Evolutionary conservation across 2,113 vertebrate genomes (phyloP), one percentile per base, ranked within the genome.

Genomic region (Leptobrachium ailaonicum): DNA sequence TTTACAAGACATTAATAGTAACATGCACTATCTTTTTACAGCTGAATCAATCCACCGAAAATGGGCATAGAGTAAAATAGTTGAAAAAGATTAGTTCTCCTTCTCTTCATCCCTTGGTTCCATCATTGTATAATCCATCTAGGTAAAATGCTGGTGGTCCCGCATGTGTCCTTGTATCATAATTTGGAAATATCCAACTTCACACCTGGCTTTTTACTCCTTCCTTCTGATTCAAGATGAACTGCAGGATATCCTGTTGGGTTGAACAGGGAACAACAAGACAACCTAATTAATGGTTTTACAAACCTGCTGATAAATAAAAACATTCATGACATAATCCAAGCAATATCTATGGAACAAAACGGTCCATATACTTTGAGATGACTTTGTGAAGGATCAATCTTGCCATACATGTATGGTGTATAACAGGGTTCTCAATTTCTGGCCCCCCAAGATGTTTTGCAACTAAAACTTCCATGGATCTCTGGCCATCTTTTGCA

Each of bases 261-360:
- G 32, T 47, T 64, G 60, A 62, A 79, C 71, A 56, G 77, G 77
- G 66, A 73, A 69, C n/a, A 79, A 79, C 77, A 79, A 72, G 44
- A 79, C 77, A 76, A 56, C 50, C 77, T 79, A 79, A 79, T 79
- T 79, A 79, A 54, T 73, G 77, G 77, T 66, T 79, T 79, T 54
- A 79, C 77, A 79, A 79, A 72, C 77, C 77, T 79, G 77, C 70
- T 79, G 71, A 73, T 79, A 64, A 54, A 68, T 72, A 79, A 79
- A 79, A 43, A 64, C 77, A 79, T 79, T 73, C 42, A 66, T 54
- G 44, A 79, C 20, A 7, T 44, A 14, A 76, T 76, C 13, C 13
- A 60, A 60, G 13, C 3, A 64, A 64, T 14, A 60, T 60, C 13
- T 12, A 12, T 60, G 4, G 4, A 50, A 5, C 8, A 50, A 5